Percentiles rank a stretch among this genome's conserved stretches.
These are phyloP conservation scores for Desoria tigrina DNA, from an alignment of 2,888 invertebrate genomes.

Conservation along the genomic window DNA sequence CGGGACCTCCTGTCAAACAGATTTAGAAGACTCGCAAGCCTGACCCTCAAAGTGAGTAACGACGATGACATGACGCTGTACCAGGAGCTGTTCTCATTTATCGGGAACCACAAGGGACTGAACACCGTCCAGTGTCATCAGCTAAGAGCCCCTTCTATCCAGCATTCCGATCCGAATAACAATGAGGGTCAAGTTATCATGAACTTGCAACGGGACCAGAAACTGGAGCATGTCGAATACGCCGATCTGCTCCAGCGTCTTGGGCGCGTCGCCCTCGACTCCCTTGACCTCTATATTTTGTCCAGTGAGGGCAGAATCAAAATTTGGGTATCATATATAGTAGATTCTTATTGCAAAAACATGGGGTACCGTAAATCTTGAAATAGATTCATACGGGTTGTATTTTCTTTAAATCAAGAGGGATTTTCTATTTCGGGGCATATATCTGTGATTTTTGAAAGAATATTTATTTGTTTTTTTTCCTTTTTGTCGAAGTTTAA, in stretches of 20 bases:
- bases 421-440: too few species aligned
- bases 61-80: conserved; percentile 13
- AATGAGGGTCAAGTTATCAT: neutral
- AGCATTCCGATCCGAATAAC: neutral
- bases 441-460: too few species aligned
- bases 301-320: neutral
- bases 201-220: neutral
- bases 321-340: conserved; percentile 13
- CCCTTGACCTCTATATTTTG: conserved; percentile 7
- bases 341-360: neutral
- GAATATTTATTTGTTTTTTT: too few species aligned
- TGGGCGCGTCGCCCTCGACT: conserved; percentile 18
- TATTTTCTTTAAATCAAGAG: neutral
- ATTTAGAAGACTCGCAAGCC: neutral
- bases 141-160: neutral
- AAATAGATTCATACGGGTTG: too few species aligned
- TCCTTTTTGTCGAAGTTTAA: too few species aligned
- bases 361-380: neutral
- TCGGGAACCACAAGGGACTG: neutral
- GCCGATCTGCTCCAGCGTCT: neutral
- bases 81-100: neutral
- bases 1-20: neutral
- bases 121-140: neutral
- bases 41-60: conserved; percentile 1
- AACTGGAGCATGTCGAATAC: neutral